Evolutionary conservation across 2,888 invertebrate species (phyloP), one percentile per base, ranked within the genome.

Genomic region (Agriopis leucophaearia): DNA sequence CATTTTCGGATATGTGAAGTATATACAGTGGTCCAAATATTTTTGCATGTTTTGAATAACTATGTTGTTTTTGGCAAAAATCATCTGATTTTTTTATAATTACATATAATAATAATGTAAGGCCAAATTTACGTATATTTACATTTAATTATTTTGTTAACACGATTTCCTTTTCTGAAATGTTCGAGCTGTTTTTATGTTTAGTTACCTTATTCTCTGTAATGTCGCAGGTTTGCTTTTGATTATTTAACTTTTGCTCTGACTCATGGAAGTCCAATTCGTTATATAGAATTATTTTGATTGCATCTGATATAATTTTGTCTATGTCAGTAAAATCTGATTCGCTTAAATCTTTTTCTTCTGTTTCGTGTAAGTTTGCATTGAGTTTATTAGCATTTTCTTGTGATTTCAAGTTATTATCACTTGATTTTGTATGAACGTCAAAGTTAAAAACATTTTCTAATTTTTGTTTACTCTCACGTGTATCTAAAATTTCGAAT

Each of bases 291-390:
- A 80, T 74, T 44, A 78, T 74, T 42, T 78, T 75, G 9, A 79
- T 72, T 7, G 80, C 78, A 51, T 80, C 76, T 0, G 74, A 74
- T 51, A 77, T 77, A 18, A 78, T 78, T 68, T 76, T 78, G 38
- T 78, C 78, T 15, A 78, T 74, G 67, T 79, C 78, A 6, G 68
- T 67, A 56, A 66, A 74, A 64, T 70, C 67, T 27, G 65, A 64
- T 60, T 69, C 66, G 50, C 63, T 71, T 38, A 59, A 54, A 36
- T 54, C 42, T 18, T 15, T 50, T 12, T 40, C 67, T 2, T 52
- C 47, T 8, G 27, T 12, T 4, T 40, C 18, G 8, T 47, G 45
- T n/a, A n/a, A 12, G 38, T 54, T 45, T 8, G 27, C 15, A n/a
- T 48, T 10, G 16, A 44, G 0, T 54, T 54, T 16, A 6, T 54